Conservation (phyloP, 2,888 invertebrate species). For the Melanchra persicariae region DNA sequence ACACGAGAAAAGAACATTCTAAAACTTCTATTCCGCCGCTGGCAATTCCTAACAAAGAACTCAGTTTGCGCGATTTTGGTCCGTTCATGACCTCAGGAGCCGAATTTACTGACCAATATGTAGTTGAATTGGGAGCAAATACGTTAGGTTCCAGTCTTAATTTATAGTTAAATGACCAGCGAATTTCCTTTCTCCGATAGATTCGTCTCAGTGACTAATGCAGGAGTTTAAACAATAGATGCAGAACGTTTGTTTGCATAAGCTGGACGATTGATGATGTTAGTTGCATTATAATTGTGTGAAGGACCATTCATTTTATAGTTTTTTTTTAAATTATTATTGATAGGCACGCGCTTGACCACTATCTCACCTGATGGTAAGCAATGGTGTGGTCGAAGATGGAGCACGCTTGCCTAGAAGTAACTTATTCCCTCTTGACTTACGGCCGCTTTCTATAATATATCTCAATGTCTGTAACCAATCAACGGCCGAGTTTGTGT, state of each 20-base stretch:
- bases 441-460: too few relatives aligned
- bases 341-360: too few relatives aligned
- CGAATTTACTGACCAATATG: constrained; percentile 36
- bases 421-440: too few relatives aligned
- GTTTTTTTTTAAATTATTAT: too few relatives aligned
- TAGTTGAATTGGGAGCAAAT: constrained; percentile 26
- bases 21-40: constrained; percentile 26
- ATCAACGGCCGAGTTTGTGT: too few relatives aligned
- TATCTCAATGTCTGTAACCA: too few relatives aligned
- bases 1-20: constrained; percentile 26
- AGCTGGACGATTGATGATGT: constrained; percentile 16
- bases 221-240: constrained; percentile 31
- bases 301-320: too few relatives aligned
- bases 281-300: background rate
- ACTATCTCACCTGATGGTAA: too few relatives aligned
- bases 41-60: constrained; percentile 28
- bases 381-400: too few relatives aligned
- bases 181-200: constrained; percentile 36
- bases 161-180: constrained; percentile 41
- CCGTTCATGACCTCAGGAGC: constrained; percentile 16
- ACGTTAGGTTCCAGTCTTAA: constrained; percentile 39
- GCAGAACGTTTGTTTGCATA: constrained; percentile 6
- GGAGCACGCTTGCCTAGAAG: too few relatives aligned
- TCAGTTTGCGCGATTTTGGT: constrained; percentile 20
- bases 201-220: constrained; percentile 41